These are phyloP conservation scores for Pomatorhinus ruficollis DNA, from an alignment of 2,113 vertebrate genomes.

Conservation along the genomic window DNA sequence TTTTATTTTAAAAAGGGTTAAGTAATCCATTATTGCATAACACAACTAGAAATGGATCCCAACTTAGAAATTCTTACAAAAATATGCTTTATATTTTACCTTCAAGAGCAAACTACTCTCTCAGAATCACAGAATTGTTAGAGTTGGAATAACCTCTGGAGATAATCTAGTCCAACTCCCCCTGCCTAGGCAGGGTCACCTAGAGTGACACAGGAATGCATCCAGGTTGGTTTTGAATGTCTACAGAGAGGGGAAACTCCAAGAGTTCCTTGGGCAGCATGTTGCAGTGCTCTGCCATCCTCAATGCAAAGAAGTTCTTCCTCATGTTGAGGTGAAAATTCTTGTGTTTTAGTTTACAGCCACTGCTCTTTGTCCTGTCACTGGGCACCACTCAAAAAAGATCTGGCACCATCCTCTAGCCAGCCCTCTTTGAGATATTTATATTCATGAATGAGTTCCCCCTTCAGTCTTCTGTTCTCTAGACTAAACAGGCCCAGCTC, in stretches of 20 bases:
- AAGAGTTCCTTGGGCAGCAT: neutral
- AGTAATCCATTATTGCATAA: neutral
- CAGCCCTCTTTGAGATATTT: neutral
- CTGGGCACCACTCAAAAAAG: neutral
- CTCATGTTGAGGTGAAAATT: neutral
- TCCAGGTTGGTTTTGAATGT: neutral
- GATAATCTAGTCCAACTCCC: too few relatives aligned
- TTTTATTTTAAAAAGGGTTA: neutral
- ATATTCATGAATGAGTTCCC: neutral
- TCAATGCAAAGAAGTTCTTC: rapidly evolving
- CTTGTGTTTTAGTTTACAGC: rapidly evolving
- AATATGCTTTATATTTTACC: neutral
- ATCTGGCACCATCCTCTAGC: neutral
- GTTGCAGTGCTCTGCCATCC: neutral
- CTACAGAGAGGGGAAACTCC: neutral
- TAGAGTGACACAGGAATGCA: neutral
- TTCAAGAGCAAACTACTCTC: neutral
- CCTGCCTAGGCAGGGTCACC: neutral
- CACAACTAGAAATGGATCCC: neutral
- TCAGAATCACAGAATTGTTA: neutral
- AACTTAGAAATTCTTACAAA: neutral
- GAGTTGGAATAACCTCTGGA: neutral
- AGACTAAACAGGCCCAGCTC: neutral
- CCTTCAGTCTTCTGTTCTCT: neutral
- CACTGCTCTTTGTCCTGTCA: rapidly evolving